Conservation (phyloP, 2,888 invertebrate genomes). For the Galerucella pusilla region DNA sequence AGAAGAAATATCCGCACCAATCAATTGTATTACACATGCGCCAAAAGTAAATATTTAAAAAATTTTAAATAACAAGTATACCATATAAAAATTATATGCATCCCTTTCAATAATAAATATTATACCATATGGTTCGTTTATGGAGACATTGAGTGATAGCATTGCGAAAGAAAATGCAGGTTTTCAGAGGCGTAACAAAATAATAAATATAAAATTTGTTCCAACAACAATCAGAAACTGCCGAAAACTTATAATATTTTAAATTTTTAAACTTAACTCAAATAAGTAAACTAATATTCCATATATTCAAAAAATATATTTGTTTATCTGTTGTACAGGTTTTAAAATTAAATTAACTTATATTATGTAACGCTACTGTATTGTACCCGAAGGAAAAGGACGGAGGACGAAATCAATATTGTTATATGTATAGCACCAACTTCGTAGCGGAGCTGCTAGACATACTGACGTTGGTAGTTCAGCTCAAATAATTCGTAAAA, state of each 20-base stretch:
- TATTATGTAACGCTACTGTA: conserved; percentile 17
- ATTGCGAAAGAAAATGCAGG: conserved; percentile 9
- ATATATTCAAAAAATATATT: too few relatives aligned
- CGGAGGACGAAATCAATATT: conserved; percentile 27
- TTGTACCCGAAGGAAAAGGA: conserved; percentile 22
- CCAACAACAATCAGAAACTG: too few relatives aligned
- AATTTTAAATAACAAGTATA: background rate
- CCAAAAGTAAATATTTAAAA: conserved; percentile 3
- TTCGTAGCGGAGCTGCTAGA: conserved; percentile 13
- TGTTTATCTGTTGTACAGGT: background rate
- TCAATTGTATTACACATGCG: conserved; percentile 19
- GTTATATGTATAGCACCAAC: conserved; percentile 12
- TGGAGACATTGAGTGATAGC: background rate
- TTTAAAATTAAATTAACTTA: background rate
- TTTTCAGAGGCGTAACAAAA: background rate
- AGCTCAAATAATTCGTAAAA: conserved; percentile 31
- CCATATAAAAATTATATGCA: background rate
- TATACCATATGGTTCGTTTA: background rate
- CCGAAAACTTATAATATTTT: too few relatives aligned
- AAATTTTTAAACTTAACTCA: too few relatives aligned
- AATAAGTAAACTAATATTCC: too few relatives aligned
- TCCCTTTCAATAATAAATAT: background rate
- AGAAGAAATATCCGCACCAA: background rate
- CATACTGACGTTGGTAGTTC: conserved; percentile 20
- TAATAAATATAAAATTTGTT: too few relatives aligned